Evolutionary conservation across 2,113 vertebrate genomes (phyloP).

Genomic region (Egretta garzetta): DNA sequence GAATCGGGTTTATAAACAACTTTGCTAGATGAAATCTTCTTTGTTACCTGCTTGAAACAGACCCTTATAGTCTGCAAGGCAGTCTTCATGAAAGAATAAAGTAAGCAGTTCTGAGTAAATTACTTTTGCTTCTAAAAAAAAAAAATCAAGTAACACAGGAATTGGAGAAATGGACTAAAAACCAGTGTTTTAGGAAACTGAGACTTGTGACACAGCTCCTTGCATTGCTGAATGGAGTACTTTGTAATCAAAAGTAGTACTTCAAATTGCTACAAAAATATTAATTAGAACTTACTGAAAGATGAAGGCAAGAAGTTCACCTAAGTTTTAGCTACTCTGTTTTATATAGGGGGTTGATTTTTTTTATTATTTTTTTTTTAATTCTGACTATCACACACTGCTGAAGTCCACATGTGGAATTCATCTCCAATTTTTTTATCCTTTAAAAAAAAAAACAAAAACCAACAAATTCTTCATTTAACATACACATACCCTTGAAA

Average conservation of each 20-base stretch:
- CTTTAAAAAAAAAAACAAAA: background rate
- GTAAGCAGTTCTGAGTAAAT: background rate
- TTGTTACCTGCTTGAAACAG: background rate
- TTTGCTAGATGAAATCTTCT: constrained; percentile 10
- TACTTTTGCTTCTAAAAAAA: background rate
- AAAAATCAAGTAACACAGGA: background rate
- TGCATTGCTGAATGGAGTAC: background rate
- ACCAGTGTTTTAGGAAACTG: background rate
- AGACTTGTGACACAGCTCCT: background rate
- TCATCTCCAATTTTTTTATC: background rate
- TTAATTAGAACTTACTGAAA: background rate
- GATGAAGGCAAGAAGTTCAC: background rate
- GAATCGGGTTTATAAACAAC: background rate
- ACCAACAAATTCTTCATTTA: background rate
- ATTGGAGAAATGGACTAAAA: background rate
- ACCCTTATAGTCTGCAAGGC: background rate
- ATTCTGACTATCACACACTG: background rate
- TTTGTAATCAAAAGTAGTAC: background rate
- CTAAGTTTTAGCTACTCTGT: background rate
- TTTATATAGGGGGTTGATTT: background rate
- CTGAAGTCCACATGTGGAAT: background rate
- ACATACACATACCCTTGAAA: background rate
- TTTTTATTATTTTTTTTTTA: background rate
- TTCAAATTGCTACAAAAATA: background rate
- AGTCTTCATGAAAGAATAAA: background rate